Evolutionary conservation across 2,113 vertebrate species (phyloP).

Genomic region (Bungarus multicinctus): DNA sequence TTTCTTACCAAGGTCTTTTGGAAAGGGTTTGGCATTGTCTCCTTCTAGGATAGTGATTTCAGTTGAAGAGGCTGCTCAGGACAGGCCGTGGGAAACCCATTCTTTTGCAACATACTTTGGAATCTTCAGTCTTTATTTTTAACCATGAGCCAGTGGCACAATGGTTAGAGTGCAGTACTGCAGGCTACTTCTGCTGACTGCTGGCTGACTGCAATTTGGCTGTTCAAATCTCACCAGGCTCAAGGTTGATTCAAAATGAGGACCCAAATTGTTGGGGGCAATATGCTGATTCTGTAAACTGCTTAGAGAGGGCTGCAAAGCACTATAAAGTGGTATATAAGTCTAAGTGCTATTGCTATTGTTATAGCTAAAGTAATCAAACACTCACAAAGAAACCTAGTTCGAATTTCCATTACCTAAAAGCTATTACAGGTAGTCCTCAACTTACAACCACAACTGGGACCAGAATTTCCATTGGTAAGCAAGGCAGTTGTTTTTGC

Average conservation of each 20-base stretch:
- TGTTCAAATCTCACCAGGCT: no score
- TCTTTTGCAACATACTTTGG: not conserved
- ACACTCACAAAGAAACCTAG: not conserved
- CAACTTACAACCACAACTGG: not conserved
- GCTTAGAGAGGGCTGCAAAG: no score
- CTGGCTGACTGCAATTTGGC: no score
- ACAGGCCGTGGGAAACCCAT: not conserved
- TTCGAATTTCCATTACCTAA: not conserved
- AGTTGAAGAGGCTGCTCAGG: not conserved
- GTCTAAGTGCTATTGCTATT: no score
- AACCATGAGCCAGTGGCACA: no score
- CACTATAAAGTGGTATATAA: no score
- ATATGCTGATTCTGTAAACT: no score
- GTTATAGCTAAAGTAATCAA: not conserved
- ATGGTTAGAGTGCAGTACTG: no score
- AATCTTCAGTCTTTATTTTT: not conserved
- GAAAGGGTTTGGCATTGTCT: not conserved
- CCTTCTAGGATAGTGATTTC: not conserved
- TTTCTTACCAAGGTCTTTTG: not conserved
- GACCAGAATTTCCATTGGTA: not conserved
- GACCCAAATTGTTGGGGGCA: no score
- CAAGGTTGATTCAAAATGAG: no score
- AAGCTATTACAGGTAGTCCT: not conserved
- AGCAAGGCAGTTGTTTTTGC: not conserved
- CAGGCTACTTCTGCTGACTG: no score